These are phyloP conservation scores for Bugula neritina DNA, from an alignment of 2,888 invertebrate genomes.

Conservation along the genomic window DNA sequence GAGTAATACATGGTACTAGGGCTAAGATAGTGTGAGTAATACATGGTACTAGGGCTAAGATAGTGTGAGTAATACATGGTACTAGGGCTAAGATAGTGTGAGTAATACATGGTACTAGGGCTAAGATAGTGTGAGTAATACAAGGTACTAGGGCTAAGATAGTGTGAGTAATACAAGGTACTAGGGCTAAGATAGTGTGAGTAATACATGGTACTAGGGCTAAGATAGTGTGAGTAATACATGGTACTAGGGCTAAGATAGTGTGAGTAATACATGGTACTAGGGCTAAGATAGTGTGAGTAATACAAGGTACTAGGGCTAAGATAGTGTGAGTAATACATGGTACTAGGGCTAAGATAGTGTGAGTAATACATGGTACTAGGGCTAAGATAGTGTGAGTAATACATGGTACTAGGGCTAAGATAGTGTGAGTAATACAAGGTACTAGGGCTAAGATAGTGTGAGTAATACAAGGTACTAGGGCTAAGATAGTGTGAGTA, in stretches of 20 bases:
- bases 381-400: constrained; percentile 58
- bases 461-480: constrained; percentile 57
- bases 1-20: constrained; percentile 55
- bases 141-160: constrained; percentile 58
- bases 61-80: constrained; percentile 56
- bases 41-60: constrained; percentile 57
- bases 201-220: constrained; percentile 56
- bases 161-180: constrained; percentile 56
- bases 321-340: constrained; percentile 58
- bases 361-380: constrained; percentile 57
- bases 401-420: constrained; percentile 56
- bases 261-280: constrained; percentile 57
- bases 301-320: constrained; percentile 56
- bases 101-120: constrained; percentile 56
- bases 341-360: constrained; percentile 57
- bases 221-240: constrained; percentile 57
- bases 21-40: constrained; percentile 57
- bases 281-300: constrained; percentile 58
- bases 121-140: constrained; percentile 57
- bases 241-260: constrained; percentile 57
- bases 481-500: constrained; percentile 57
- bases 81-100: constrained; percentile 58
- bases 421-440: constrained; percentile 57
- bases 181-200: constrained; percentile 58
- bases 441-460: constrained; percentile 57